Percentiles rank a stretch among this genome's conserved stretches.
Conservation (phyloP, 1,140 invertebrate genomes). For the Drosophila pallidifrons region DNA sequence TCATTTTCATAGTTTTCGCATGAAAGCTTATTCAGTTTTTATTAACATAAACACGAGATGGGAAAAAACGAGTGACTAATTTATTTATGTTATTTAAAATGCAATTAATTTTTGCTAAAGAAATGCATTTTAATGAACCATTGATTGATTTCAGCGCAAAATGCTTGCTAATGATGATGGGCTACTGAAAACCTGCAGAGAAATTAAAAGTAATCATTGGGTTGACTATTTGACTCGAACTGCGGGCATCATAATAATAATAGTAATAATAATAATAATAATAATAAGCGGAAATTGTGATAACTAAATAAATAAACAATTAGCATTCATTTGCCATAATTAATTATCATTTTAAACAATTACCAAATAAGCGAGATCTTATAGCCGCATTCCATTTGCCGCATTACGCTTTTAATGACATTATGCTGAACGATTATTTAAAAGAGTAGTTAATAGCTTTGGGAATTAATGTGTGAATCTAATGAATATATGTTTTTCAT, state of each 20-base stretch:
- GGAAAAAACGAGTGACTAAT: slow-evolving; percentile 31
- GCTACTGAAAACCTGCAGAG: slow-evolving; percentile 11
- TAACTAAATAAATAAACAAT: slow-evolving; percentile 27
- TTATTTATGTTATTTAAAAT: slow-evolving; percentile 38
- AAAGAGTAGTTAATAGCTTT: neutral
- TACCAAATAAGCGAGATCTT: neutral
- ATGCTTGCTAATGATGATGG: slow-evolving; percentile 32
- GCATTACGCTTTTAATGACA: neutral
- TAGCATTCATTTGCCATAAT: slow-evolving; percentile 8
- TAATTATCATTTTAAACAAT: slow-evolving; percentile 4
- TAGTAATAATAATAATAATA: slow-evolving; percentile 18
- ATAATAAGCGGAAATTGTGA: slow-evolving; percentile 8
- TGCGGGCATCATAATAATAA: slow-evolving; percentile 7
- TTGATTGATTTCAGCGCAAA: slow-evolving; percentile 44
- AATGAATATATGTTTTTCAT: neutral
- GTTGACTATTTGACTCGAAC: slow-evolving; percentile 11
- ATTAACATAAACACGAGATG: slow-evolving; percentile 3
- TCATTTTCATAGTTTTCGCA: slow-evolving; percentile 23
- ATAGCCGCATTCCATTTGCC: neutral
- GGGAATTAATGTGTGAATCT: neutral
- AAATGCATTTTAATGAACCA: slow-evolving; percentile 36
- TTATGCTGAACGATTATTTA: neutral
- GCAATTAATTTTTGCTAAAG: slow-evolving; percentile 39
- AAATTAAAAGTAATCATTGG: slow-evolving; percentile 9
- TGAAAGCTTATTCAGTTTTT: slow-evolving; percentile 29